Conservation (phyloP, 2,797 vertebrate species). For the Botia almorhae region DNA sequence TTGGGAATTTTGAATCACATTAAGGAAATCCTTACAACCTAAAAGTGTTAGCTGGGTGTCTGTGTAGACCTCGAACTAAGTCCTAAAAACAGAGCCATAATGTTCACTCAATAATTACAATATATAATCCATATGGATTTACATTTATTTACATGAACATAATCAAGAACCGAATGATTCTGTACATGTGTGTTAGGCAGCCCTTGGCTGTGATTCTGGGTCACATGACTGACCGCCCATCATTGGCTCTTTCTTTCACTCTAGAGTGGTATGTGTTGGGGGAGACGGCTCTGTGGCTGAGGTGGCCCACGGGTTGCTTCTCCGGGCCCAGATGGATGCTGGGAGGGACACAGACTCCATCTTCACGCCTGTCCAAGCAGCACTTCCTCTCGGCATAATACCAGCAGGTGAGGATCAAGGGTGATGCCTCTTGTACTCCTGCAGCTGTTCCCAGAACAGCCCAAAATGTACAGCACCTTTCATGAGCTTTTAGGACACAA, state of each 20-base stretch:
- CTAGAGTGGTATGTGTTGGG: slow-evolving; percentile 90
- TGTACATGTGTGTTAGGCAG: slow-evolving; percentile 17
- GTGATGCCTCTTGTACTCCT: slow-evolving; percentile 49
- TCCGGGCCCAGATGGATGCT: slow-evolving; percentile 90
- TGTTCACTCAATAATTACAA: neutral
- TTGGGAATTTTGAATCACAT: slow-evolving; percentile 34
- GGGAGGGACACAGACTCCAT: slow-evolving; percentile 72
- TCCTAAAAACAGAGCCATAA: neutral
- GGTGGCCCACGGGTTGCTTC: slow-evolving; percentile 86
- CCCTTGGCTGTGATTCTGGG: slow-evolving; percentile 22
- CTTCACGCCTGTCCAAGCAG: slow-evolving; percentile 78
- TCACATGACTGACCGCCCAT: slow-evolving; percentile 21
- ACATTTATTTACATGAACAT: slow-evolving; percentile 18
- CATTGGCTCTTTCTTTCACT: slow-evolving; percentile 24
- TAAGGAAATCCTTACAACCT: neutral
- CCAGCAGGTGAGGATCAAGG: slow-evolving; percentile 86
- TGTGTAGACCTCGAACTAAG: neutral
- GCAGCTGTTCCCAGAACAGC: slow-evolving; percentile 47
- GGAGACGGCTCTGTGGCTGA: slow-evolving; percentile 93
- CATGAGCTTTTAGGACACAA: neutral
- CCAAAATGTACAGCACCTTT: neutral
- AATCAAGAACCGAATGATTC: slow-evolving; percentile 11
- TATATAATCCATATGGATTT: too few species aligned
- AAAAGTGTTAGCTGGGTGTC: too few species aligned
- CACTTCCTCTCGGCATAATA: slow-evolving; percentile 90